phyloP scores from a whole-genome alignment of 92 coral and sea anemone species.

The Parazoanthus darwini region DNA sequence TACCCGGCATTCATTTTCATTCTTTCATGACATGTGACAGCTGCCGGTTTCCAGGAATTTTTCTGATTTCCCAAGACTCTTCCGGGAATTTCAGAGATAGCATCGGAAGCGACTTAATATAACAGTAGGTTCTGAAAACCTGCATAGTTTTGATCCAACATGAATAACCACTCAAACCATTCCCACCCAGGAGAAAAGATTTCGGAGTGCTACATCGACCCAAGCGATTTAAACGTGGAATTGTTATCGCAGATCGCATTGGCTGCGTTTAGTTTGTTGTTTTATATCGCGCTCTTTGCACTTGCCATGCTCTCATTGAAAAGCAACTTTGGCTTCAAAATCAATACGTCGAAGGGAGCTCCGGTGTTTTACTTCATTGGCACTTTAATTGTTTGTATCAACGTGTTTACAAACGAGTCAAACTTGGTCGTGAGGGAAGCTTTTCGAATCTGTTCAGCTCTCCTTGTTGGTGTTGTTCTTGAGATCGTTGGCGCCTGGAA shows the following conservation, averaged over 20 bases:
- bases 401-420: slow-evolving; percentile 43
- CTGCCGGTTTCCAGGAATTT: neutral
- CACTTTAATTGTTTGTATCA: slow-evolving; percentile 24
- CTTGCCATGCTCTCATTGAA: neutral
- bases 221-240: slow-evolving; percentile 11
- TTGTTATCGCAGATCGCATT: neutral
- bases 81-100: neutral
- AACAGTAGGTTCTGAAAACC: neutral
- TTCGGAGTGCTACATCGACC: slow-evolving; percentile 12
- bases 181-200: neutral
- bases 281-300: neutral
- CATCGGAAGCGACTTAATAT: no score
- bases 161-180: neutral
- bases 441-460: slow-evolving; percentile 29
- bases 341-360: slow-evolving; percentile 19
- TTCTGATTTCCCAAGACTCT: neutral
- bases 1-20: neutral
- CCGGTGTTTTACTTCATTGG: slow-evolving; percentile 35
- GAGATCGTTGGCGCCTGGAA: slow-evolving; percentile 34
- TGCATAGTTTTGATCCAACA: neutral
- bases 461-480: slow-evolving; percentile 44
- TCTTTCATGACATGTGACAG: neutral
- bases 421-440: slow-evolving; percentile 3
- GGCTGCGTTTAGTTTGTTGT: slow-evolving; percentile 3
- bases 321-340: slow-evolving; percentile 22